Base-by-base conservation (phyloP, 2,113 vertebrate genomes). In the Ia io region DNA sequence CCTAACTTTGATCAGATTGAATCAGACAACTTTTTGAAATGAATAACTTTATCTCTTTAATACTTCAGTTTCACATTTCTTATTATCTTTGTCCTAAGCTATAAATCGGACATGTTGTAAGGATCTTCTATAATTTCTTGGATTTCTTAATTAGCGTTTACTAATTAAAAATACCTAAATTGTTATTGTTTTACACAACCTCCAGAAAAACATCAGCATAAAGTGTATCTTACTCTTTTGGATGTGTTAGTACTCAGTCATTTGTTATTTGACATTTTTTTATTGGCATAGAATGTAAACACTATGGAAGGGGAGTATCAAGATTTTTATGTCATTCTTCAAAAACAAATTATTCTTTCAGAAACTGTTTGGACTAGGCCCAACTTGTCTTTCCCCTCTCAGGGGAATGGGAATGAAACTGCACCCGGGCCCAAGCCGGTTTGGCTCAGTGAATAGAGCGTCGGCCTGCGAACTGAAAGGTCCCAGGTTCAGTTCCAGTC, bases 391-490 rank as follows among this genome's bases (percentile, higher is more conserved):
- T 96, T 97, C 53, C 73, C 97, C 0, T 97, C 98, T 93, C 96
- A 97, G 17, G 99, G 98, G 42, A 98, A 95, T 82, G 98, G 97
- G 65, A 98, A 93, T 40, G 99, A 98, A 95, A 74, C 94, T 84
- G 93, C 93, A n/a, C 42, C 88, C 56, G 97, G 98, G 49, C 49
- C 49, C 49, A 17, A 51, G 49, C 49, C 2, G 3, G 49, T 51
- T 17, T 51, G 49, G 49, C 49, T 51, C 49, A 51, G 16, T 51
- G 49, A 17, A 51, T 51, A 51, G 16, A 51, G 49, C 14, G 1
- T 17, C 14, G 17, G 49, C 49, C 49, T 51, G 14, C 1, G 14
- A 51, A 51, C 49, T 51, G 49, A 14, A 51, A 51, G 49, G 49
- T 17, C 49, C 49, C 49, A 51, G 16, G 4, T 51, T 51, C 9